Base-by-base conservation (phyloP, 2,888 invertebrate species). In the Laothoe populi region DNA sequence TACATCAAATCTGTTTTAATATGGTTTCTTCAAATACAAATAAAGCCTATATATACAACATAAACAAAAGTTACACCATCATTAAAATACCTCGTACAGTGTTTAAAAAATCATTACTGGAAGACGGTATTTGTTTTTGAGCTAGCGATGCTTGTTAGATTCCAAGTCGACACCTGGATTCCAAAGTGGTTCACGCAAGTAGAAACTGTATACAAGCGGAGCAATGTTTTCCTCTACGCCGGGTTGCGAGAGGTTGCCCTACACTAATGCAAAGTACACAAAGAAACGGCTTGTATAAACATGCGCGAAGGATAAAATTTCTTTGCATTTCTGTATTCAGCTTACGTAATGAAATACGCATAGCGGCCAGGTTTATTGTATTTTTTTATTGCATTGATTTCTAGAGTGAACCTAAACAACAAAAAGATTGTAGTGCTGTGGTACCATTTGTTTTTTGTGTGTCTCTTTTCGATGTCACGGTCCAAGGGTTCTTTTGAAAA, bases 261-360 rank as follows among this genome's bases (percentile, higher is more conserved):
- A 66, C 70, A 72, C 71, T 75, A 78, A 78, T 75, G 75, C 70
- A 74, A 75, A 75, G 72, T 70, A 75, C 73, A 77, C 77, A 75
- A 64, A 60, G 67, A 64, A 63, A 64, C 70, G 68, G 67, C 68
- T 71, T 72, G 67, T 61, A 70, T 70, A 77, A 75, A 77, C 73
- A 72, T 63, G 61, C 61, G 59, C 63, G 59, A 66, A 24, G 67
- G 67, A 71, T 70, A 71, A 67, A 70, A 70, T 70, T 69, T 65
- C 62, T 63, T 64, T 59, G 57, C 63, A 60, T 60, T 60, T 63
- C 23, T 62, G 49, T 44, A 48, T 59, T 40, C 48, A 31, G 40
- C 49, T 26, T 60, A 11, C 24, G 26, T 42, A 7, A 26, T 60
- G 13, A 42, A 26, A 59, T 46, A 31, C 23, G n/a, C n/a, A n/a